Percentiles rank a stretch among this genome's conserved stretches.
These are phyloP conservation scores for Montipora efflorescens DNA, from an alignment of 64 coral and sea anemone species.

Conservation along the genomic window DNA sequence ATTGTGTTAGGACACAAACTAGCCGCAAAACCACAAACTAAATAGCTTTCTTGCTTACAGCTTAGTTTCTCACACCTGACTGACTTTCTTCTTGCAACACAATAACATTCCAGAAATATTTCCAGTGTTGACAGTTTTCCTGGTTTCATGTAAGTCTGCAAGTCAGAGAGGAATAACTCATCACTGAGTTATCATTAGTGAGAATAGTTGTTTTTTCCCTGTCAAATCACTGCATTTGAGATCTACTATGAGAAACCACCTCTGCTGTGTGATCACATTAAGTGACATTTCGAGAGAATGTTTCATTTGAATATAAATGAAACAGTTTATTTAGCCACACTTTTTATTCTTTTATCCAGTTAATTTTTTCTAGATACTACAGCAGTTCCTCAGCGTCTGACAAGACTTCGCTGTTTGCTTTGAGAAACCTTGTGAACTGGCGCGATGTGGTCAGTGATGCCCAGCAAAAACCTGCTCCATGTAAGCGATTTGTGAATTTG, in stretches of 20 bases:
- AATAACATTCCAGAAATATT: too few relatives aligned
- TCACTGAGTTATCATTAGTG: not conserved
- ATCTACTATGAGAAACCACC: conserved; percentile 2
- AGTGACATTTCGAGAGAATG: not conserved
- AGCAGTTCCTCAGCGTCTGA: conserved; percentile 37
- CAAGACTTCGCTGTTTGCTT: conserved; percentile 25
- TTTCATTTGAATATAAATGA: too few relatives aligned
- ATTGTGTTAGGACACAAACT: not conserved
- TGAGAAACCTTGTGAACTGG: conserved; percentile 5
- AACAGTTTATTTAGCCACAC: not conserved
- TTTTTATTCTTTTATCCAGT: not conserved
- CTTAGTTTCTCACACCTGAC: not conserved
- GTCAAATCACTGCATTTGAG: conserved; percentile 7
- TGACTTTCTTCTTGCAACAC: conserved; percentile 7
- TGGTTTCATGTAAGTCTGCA: not conserved
- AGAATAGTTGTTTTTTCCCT: not conserved
- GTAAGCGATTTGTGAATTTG: not conserved
- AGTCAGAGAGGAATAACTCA: conserved; percentile 3
- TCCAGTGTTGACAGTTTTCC: not conserved
- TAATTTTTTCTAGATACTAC: conserved; percentile 36
- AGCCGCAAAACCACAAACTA: not conserved
- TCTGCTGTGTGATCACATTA: not conserved
- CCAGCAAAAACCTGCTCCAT: not conserved
- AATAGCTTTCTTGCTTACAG: too few relatives aligned
- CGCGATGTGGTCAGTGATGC: not conserved